phyloP scores from a whole-genome alignment of 2,888 invertebrate species.

The Octodonta nipae region DNA sequence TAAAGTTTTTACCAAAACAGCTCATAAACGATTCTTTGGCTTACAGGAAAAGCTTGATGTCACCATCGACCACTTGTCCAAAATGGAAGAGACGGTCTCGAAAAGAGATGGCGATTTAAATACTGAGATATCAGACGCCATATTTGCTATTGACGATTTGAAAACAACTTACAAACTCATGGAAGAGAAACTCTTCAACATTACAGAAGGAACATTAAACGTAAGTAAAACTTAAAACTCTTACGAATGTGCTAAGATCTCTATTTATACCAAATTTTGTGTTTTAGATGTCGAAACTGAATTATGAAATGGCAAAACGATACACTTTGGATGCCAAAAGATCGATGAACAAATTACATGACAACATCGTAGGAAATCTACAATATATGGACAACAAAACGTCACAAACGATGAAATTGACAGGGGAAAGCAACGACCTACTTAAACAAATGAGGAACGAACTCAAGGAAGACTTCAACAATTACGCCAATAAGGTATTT shows the following conservation, averaged over 20 bases:
- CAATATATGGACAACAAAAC: conserved; percentile 14
- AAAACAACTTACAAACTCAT: conserved; percentile 22
- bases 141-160: conserved; percentile 30
- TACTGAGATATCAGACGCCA: conserved; percentile 28
- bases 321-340: conserved; percentile 10
- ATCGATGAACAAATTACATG: conserved; percentile 13
- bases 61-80: conserved; percentile 25
- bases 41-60: conserved; percentile 27
- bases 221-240: conserved; percentile 18
- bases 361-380: conserved; percentile 12
- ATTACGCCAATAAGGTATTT: conserved; percentile 30
- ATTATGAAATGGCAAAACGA: conserved; percentile 7
- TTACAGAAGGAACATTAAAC: conserved; percentile 21
- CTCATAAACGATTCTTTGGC: too few species aligned
- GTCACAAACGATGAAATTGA: conserved; percentile 8
- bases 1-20: too few species aligned
- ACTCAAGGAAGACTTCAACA: conserved; percentile 25
- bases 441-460: conserved; percentile 20
- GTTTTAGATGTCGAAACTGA: conserved; percentile 11
- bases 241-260: background rate
- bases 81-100: conserved; percentile 28
- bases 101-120: conserved; percentile 30
- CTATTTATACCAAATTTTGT: background rate
- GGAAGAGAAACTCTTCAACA: conserved; percentile 24
- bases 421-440: conserved; percentile 13